Evolutionary conservation across 2,113 vertebrate species (phyloP).

Genomic region (Ictidomys tridecemlineatus): DNA sequence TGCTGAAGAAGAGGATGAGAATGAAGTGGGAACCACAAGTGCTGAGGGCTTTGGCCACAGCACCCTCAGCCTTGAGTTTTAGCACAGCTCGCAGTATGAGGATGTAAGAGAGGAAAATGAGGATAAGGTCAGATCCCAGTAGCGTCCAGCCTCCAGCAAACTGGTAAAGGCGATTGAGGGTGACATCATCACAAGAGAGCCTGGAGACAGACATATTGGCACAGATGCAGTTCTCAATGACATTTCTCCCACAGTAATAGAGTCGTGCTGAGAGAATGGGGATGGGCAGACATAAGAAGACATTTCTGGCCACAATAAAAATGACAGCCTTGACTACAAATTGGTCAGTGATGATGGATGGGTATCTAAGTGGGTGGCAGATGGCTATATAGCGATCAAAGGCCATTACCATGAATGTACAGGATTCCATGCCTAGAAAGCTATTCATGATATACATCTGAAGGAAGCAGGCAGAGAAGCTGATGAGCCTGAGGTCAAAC

Average conservation of each 20-base stretch:
- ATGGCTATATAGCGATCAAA: slow-evolving; percentile 65
- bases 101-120: slow-evolving; percentile 76
- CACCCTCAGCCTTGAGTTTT: not conserved
- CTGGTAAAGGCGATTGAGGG: slow-evolving; percentile 58
- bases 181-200: slow-evolving; percentile 66
- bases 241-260: slow-evolving; percentile 58
- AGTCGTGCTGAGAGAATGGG: slow-evolving; percentile 63
- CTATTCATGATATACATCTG: slow-evolving; percentile 74
- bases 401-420: slow-evolving; percentile 72
- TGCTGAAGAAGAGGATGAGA: slow-evolving; percentile 80
- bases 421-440: slow-evolving; percentile 64
- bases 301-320: slow-evolving; percentile 63
- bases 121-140: slow-evolving; percentile 71
- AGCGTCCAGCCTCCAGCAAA: slow-evolving; percentile 62
- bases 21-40: slow-evolving; percentile 78
- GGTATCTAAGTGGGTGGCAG: slow-evolving; percentile 64
- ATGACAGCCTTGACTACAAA: slow-evolving; percentile 62
- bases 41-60: slow-evolving; percentile 66
- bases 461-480: slow-evolving; percentile 68
- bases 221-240: slow-evolving; percentile 78
- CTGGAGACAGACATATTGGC: slow-evolving; percentile 73
- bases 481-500: slow-evolving; percentile 60
- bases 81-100: slow-evolving; percentile 67
- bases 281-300: not conserved
- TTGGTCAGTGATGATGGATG: slow-evolving; percentile 65